These are phyloP conservation scores for Macrobrachium rosenbergii DNA, from an alignment of 1,140 invertebrate genomes.

Conservation along the genomic window DNA sequence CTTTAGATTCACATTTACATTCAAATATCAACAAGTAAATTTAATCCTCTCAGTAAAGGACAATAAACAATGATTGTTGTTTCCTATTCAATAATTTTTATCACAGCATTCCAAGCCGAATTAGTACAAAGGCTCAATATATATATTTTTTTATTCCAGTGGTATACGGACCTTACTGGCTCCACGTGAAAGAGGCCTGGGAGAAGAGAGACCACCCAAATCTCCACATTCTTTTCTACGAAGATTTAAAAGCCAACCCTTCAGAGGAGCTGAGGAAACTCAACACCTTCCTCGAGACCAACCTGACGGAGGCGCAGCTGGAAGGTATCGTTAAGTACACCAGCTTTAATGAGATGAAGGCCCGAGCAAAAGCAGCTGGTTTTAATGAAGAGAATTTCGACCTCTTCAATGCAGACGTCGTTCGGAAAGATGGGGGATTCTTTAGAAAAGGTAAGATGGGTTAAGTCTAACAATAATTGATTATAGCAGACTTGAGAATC, in stretches of 20 bases:
- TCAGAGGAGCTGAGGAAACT: constrained; percentile 77
- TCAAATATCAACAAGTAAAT: too few relatives aligned
- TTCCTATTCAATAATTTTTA: too few relatives aligned
- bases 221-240: constrained; percentile 85
- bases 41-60: too few relatives aligned
- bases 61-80: too few relatives aligned
- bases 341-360: background rate
- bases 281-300: constrained; percentile 80
- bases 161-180: constrained; percentile 30
- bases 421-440: constrained; percentile 28
- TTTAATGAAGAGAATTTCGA: background rate
- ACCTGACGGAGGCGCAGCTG: constrained; percentile 76
- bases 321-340: constrained; percentile 14
- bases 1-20: too few relatives aligned
- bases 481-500: too few relatives aligned
- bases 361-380: background rate
- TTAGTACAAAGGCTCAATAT: too few relatives aligned
- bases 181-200: constrained; percentile 76
- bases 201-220: constrained; percentile 80
- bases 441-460: constrained; percentile 17
- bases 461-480: too few relatives aligned
- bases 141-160: background rate
- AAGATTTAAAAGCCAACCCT: constrained; percentile 85
- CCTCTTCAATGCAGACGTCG: background rate
- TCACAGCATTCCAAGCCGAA: too few relatives aligned